These are phyloP conservation scores for Drosophila niveifrons DNA, from an alignment of 2,888 invertebrate genomes.

Conservation along the genomic window DNA sequence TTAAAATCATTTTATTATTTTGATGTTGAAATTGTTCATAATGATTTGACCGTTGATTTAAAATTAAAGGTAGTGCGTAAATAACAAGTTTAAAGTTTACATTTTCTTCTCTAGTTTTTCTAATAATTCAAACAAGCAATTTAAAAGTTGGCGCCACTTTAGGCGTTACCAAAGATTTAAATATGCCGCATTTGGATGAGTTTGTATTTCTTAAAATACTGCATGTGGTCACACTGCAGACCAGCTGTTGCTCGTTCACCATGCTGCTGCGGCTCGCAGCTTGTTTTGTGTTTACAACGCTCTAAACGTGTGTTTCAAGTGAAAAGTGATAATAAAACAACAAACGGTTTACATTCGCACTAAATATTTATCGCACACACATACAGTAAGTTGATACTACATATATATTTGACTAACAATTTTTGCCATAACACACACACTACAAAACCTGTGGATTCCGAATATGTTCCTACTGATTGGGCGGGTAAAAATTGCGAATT, in stretches of 20 bases:
- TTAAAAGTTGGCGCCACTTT: background rate
- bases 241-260: slow-evolving; percentile 70
- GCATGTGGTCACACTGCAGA: background rate
- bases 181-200: background rate
- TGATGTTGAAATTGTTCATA: too few relatives aligned
- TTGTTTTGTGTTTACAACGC: slow-evolving; percentile 55
- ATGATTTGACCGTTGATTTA: too few relatives aligned
- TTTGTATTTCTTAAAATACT: background rate
- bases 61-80: too few relatives aligned
- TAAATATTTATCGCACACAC: background rate
- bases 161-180: background rate
- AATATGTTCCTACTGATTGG: background rate
- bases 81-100: too few relatives aligned
- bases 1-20: too few relatives aligned
- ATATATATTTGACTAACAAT: slow-evolving; percentile 38
- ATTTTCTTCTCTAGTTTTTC: background rate
- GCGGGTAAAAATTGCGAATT: slow-evolving; percentile 7
- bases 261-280: slow-evolving; percentile 44
- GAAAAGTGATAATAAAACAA: background rate
- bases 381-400: slow-evolving; percentile 50
- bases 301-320: slow-evolving; percentile 16
- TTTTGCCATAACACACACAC: slow-evolving; percentile 17
- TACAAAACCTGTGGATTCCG: slow-evolving; percentile 48
- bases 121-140: background rate
- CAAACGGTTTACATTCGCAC: background rate